Evolutionary conservation across 2,888 invertebrate genomes (phyloP).

Genomic region (Hymenopus coronatus): DNA sequence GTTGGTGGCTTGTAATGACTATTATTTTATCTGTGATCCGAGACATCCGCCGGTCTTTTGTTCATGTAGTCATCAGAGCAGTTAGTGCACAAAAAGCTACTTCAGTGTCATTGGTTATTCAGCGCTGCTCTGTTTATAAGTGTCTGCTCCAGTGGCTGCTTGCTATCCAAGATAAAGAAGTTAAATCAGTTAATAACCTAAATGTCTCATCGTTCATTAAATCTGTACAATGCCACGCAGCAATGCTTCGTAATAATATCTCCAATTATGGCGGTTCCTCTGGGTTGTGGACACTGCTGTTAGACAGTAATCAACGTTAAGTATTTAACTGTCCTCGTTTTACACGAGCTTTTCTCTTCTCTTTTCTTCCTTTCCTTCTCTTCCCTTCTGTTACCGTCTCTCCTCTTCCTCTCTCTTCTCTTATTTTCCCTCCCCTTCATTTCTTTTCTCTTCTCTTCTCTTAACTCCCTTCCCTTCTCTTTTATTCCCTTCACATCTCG

Average conservation of each 20-base stretch:
- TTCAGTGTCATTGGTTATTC: background rate
- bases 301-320: background rate
- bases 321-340: background rate
- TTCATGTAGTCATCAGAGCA: background rate
- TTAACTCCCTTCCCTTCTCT: background rate
- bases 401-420: background rate
- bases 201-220: conserved; percentile 28
- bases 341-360: background rate
- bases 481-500: background rate
- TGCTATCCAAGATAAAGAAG: background rate
- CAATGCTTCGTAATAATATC: conserved; percentile 23
- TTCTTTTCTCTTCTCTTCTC: background rate
- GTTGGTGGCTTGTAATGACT: background rate
- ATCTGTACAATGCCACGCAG: conserved; percentile 25
- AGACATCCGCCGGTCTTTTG: background rate
- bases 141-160: background rate
- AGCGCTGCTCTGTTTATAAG: background rate
- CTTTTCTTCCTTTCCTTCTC: background rate
- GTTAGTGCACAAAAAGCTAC: background rate
- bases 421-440: background rate
- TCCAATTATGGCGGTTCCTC: conserved; percentile 21
- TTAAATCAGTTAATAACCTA: conserved; percentile 22
- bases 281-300: background rate
- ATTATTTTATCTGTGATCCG: background rate
- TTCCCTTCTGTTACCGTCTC: background rate